Base-by-base conservation (phyloP, 1,140 invertebrate genomes). In the Pteromalus puparum region DNA sequence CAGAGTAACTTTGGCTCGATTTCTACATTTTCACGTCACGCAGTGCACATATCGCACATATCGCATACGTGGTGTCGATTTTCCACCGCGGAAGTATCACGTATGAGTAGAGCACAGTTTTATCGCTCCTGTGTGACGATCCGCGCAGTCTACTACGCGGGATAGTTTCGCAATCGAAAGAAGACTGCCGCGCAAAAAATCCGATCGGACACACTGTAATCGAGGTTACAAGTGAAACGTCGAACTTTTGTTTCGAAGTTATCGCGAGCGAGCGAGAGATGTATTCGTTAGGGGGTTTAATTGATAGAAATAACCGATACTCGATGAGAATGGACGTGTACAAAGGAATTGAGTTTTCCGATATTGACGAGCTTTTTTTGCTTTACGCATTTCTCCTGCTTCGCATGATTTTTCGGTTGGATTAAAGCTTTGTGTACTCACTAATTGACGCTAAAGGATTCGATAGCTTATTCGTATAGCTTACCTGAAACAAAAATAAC, bases 401-500 rank as follows among this genome's bases (percentile, higher is more conserved):
- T 77, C 46, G 53, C 4, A 61, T 61, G 7, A 21, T 7, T 21
- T 21, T 61, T 61, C 15, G 6, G 53, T n/a, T 21, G 53, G 53
- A 61, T 61, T 7, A 6, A 18, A 48, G 15, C 1, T 61, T 61
- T n/a, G 18, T n/a, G 1, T 77, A 77, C 75, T 61, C 46, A 67
- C 76, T 65, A 4, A 34, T 21, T 1, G 53, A 61, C 21, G 48
- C 1, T 5, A 53, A 53, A 18, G 30, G 30, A 34, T 0, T 34
- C n/a, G 6, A 42, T 9, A 7, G 38, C 38, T 1, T 42, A 42
- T 21, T 61, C 53, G 26, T 21, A 13, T 18, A 38, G 68, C 78
- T 80, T 70, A 80, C 77, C 77, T 80, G 67, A 28, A 80, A 80
- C 67, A 48, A 26, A 70, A 70, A 48, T 5, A n/a, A 61, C n/a